Conservation (phyloP, 1,140 invertebrate species). For the Mercenaria mercenaria region DNA sequence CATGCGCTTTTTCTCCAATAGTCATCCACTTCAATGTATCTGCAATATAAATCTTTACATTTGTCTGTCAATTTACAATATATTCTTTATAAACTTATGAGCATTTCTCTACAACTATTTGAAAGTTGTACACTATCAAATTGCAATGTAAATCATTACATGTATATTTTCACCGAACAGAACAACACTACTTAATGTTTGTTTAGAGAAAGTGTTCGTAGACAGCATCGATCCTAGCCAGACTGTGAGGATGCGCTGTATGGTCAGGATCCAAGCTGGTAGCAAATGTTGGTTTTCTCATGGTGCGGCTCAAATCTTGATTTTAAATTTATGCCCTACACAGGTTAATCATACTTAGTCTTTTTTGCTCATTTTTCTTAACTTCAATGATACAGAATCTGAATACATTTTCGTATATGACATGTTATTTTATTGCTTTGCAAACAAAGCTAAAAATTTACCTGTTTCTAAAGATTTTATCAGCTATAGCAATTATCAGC, state of each 20-base stretch:
- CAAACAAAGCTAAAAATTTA: no score
- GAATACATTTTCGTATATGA: neutral
- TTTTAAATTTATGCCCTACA: no score
- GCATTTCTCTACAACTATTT: neutral
- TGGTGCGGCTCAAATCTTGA: no score
- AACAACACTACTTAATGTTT: neutral
- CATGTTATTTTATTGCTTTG: neutral
- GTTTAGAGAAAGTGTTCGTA: no score
- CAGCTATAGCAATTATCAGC: constrained; percentile 78
- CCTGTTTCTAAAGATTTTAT: constrained; percentile 71
- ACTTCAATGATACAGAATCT: neutral
- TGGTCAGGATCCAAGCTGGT: no score
- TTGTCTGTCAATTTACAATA: neutral
- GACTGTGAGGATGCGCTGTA: no score
- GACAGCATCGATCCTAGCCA: no score
- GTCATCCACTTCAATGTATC: constrained; percentile 74
- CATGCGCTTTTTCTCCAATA: constrained; percentile 71
- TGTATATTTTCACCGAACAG: neutral
- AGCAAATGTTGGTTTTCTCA: no score
- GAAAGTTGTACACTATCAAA: neutral
- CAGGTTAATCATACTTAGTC: no score
- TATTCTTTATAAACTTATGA: neutral
- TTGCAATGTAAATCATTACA: neutral
- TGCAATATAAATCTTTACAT: constrained; percentile 56
- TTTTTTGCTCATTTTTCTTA: neutral